Evolutionary conservation across 2,113 vertebrate genomes (phyloP).

Genomic region (Phalacrocorax carbo): DNA sequence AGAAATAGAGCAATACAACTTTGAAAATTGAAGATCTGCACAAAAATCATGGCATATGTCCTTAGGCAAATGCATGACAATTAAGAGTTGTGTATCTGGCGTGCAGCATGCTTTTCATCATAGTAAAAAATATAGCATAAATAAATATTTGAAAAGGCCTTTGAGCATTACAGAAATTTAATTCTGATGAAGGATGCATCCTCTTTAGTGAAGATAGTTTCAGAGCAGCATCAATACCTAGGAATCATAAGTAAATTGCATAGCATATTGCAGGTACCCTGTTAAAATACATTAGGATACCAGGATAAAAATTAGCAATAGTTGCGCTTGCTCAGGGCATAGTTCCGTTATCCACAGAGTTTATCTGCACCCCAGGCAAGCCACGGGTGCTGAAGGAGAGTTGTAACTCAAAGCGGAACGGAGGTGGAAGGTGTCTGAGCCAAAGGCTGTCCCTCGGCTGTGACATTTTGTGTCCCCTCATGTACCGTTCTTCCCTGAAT

Average conservation of each 20-base stretch:
- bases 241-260: neutral
- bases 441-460: neutral
- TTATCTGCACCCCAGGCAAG: neutral
- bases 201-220: neutral
- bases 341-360: neutral
- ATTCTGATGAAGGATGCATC: neutral
- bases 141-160: neutral
- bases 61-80: neutral
- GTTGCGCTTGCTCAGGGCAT: neutral
- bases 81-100: neutral
- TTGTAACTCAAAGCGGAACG: neutral
- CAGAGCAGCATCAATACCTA: neutral
- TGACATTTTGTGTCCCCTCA: neutral
- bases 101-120: neutral
- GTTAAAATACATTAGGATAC: neutral
- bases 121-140: neutral
- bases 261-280: neutral
- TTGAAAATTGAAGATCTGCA: neutral
- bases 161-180: neutral
- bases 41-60: neutral
- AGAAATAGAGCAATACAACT: neutral
- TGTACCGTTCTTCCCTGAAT: neutral
- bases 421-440: neutral
- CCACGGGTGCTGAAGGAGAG: neutral
- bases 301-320: neutral